phyloP scores from a whole-genome alignment of 2,888 invertebrate genomes.

The Allophyes oxyacanthae region DNA sequence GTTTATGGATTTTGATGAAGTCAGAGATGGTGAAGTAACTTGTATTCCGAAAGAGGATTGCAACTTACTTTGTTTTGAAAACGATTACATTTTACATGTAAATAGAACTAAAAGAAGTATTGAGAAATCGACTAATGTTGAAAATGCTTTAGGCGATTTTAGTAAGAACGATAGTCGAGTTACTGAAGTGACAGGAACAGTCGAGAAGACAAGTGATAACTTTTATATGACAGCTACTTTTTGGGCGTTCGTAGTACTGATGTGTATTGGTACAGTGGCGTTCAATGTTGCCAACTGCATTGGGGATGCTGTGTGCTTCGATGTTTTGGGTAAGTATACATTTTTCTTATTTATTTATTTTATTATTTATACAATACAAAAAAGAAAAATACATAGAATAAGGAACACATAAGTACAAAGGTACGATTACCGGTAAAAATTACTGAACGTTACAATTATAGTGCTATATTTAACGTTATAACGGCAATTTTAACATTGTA shows the following conservation, averaged over 20 bases:
- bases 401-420: too few relatives aligned
- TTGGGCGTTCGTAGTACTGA: conserved; percentile 92
- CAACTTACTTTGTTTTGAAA: conserved; percentile 77
- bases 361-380: too few relatives aligned
- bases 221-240: conserved; percentile 91
- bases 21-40: conserved; percentile 65
- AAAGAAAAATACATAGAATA: too few relatives aligned
- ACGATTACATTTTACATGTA: conserved; percentile 42
- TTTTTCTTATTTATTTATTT: background rate
- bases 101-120: conserved; percentile 48
- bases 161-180: conserved; percentile 47
- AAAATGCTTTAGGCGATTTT: conserved; percentile 23
- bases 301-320: conserved; percentile 97
- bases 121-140: conserved; percentile 25
- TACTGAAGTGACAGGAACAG: conserved; percentile 10
- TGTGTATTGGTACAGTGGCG: conserved; percentile 93
- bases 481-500: too few relatives aligned
- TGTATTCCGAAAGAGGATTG: conserved; percentile 74
- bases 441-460: too few relatives aligned
- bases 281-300: conserved; percentile 96
- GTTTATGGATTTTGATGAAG: conserved; percentile 72
- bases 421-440: too few relatives aligned
- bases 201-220: conserved; percentile 50
- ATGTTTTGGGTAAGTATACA: conserved; percentile 92
- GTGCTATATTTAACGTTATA: too few relatives aligned